A percentile compares a stretch with the other conserved stretches of the same genome.
Conservation (phyloP, 2,888 invertebrate species). For the Melanophora roralis region DNA sequence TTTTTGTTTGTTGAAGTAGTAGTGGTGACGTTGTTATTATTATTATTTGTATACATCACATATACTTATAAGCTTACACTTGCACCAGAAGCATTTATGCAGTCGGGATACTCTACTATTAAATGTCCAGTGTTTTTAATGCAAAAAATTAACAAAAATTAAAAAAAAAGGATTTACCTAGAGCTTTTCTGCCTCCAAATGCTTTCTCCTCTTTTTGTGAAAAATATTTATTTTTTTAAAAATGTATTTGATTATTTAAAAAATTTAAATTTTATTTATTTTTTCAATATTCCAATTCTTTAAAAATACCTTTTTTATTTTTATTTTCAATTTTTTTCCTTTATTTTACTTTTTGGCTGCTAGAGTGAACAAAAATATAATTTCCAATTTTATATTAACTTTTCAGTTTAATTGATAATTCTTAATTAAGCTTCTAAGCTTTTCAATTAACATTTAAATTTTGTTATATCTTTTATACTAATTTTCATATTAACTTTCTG, state of each 20-base stretch:
- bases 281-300: no score
- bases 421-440: slow-evolving; percentile 17
- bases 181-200: no score
- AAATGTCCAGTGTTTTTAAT: slow-evolving; percentile 29
- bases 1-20: background rate
- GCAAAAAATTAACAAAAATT: background rate
- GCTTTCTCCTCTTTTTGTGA: no score
- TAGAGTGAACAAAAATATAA: background rate
- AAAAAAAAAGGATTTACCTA: no score
- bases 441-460: slow-evolving; percentile 29
- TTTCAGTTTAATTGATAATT: background rate
- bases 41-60: background rate
- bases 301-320: background rate
- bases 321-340: slow-evolving; percentile 11
- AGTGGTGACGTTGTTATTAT: background rate
- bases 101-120: slow-evolving; percentile 10
- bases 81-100: slow-evolving; percentile 4
- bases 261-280: no score
- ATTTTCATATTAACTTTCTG: slow-evolving; percentile 38
- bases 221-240: no score
- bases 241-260: no score
- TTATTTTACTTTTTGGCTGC: background rate
- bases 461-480: slow-evolving; percentile 9
- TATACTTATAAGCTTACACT: background rate
- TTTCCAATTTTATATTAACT: background rate